Base-by-base conservation (phyloP, 2,888 invertebrate genomes). In the Drosophila testacea region DNA sequence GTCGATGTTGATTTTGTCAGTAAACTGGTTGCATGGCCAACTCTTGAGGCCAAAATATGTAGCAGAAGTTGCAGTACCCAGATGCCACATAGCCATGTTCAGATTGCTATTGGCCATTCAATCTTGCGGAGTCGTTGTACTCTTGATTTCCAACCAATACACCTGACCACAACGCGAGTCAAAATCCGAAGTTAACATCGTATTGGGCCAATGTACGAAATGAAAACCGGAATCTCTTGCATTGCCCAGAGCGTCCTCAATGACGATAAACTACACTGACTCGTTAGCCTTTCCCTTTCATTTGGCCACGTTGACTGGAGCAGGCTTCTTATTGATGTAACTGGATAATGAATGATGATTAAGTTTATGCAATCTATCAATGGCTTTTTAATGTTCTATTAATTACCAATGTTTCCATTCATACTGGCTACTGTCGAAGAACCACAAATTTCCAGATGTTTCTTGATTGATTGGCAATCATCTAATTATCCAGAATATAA, bases 1-100 rank as follows among this genome's bases (percentile, higher is more conserved):
- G 44, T 39, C 54, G 67, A 50, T 34, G 63, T 44, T 75, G 65
- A 59, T 69, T 70, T 65, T 67, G 67, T 73, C 63, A 67, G 70
- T 60, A 77, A 76, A 77, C 77, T 67, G 77, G 77, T 77, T 77
- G 69, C 47, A 7, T 51, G 47, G 52, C 74, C 63, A 68, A 83
- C 68, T 84, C 82, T 88, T 79, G 84, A 77, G 86, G 84, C 86
- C 83, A 88, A 85, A 88, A 89, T 82, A 56, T 86, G 80, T 88
- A 88, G 86, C 83, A 83, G 64, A 62, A 59, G 62, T 32, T 46
- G 48, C 56, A 52, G 52, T 66, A 52, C 52, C 30, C 47, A 22
- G 46, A 61, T 48, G 22, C 65, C 54, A 55, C 57, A 64, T 36
- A 39, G 46, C 44, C 61, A 47, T 47, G 36, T 22, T 34, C 46